A percentile compares a stretch with the other conserved stretches of the same genome.
phyloP scores from a whole-genome alignment of 2,888 invertebrate species.

The Drosophila ustulata region DNA sequence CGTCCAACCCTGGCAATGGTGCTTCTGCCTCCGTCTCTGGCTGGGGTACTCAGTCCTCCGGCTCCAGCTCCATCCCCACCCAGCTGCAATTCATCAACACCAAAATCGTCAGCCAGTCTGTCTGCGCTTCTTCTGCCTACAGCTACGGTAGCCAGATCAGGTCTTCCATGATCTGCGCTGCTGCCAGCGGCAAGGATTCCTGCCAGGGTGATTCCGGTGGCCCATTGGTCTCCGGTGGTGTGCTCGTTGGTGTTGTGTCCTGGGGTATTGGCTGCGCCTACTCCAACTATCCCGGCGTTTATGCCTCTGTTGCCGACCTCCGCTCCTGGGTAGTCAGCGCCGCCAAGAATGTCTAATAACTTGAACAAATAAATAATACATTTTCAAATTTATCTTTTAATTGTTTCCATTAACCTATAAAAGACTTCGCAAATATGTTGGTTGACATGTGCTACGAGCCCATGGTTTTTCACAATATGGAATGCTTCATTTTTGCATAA shows the following conservation, averaged over 20 bases:
- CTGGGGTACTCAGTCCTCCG: slow-evolving; percentile 73
- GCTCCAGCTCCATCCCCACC: slow-evolving; percentile 54
- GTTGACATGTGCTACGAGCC: too few relatives aligned
- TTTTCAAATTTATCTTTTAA: background rate
- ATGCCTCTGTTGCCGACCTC: slow-evolving; percentile 65
- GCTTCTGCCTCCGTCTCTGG: slow-evolving; percentile 66
- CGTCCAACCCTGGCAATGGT: slow-evolving; percentile 47
- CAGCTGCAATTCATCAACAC: slow-evolving; percentile 86
- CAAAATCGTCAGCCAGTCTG: slow-evolving; percentile 80
- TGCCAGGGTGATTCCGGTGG: slow-evolving; percentile 79
- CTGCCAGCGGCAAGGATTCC: slow-evolving; percentile 62
- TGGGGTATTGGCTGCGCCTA: slow-evolving; percentile 81
- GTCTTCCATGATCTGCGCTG: slow-evolving; percentile 72
- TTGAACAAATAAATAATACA: slow-evolving; percentile 17
- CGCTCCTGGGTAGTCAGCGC: slow-evolving; percentile 49
- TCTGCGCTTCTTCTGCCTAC: slow-evolving; percentile 85
- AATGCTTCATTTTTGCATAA: too few relatives aligned
- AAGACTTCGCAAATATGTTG: too few relatives aligned
- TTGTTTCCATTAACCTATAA: background rate
- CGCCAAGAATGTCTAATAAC: slow-evolving; percentile 34
- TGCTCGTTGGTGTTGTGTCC: slow-evolving; percentile 78
- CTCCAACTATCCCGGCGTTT: slow-evolving; percentile 73
- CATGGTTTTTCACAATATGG: too few relatives aligned
- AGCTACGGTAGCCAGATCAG: slow-evolving; percentile 56
- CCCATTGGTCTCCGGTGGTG: slow-evolving; percentile 68